Percentiles rank a stretch among this genome's conserved stretches.
Evolutionary conservation across 2,797 vertebrate genomes (phyloP).

Genomic region (Sarcophilus harrisii): DNA sequence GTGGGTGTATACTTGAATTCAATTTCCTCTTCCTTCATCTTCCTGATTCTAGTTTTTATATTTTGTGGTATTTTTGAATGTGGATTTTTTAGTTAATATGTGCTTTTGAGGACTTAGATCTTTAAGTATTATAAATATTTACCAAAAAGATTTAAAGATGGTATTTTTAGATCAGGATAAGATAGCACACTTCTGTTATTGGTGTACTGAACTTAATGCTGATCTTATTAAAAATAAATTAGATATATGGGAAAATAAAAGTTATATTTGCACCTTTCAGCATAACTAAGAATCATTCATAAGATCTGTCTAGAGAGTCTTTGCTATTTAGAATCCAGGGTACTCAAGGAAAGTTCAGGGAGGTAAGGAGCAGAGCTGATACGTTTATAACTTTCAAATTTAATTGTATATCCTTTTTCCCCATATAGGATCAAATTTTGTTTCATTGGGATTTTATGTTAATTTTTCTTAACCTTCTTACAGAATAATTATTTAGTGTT

Average conservation of each 20-base stretch:
- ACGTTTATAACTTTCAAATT: conserved; percentile 13
- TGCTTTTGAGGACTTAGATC: conserved; percentile 14
- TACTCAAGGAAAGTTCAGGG: conserved; percentile 9
- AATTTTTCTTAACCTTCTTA: conserved; percentile 55
- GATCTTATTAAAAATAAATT: conserved; percentile 32
- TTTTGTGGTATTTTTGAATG: conserved; percentile 19
- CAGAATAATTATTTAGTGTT: conserved; percentile 99
- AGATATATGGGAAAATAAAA: neutral
- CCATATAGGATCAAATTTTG: conserved; percentile 69
- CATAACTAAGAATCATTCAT: conserved; percentile 20
- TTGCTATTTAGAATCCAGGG: conserved; percentile 21
- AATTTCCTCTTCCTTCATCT: neutral
- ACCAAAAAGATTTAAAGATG: conserved; percentile 23
- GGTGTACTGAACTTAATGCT: neutral
- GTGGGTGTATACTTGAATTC: neutral
- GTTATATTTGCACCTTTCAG: conserved; percentile 41
- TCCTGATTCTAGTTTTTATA: conserved; percentile 26
- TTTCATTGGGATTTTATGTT: conserved; percentile 43
- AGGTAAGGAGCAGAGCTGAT: neutral
- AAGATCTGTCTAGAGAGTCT: neutral
- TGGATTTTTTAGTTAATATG: conserved; percentile 1
- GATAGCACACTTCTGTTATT: neutral
- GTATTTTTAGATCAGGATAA: conserved; percentile 47
- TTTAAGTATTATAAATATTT: neutral
- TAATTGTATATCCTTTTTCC: neutral